These are phyloP conservation scores for Rhinolophus ferrumequinum DNA, from an alignment of 2,113 vertebrate species.

Conservation along the genomic window DNA sequence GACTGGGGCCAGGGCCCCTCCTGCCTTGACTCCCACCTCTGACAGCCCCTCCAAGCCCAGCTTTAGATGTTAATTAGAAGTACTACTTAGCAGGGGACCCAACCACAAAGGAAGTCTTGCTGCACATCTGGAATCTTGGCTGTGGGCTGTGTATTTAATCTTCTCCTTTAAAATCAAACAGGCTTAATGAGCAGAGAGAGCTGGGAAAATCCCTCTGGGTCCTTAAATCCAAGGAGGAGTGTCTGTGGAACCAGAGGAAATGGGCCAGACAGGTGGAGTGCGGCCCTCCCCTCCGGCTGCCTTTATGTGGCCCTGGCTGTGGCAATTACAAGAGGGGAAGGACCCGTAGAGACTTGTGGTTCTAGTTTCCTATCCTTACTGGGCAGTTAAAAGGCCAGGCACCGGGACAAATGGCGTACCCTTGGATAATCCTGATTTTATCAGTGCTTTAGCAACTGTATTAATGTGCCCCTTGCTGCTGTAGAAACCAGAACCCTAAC, in stretches of 20 bases:
- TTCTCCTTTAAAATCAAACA: conserved; percentile 76
- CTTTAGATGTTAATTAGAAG: conserved; percentile 69
- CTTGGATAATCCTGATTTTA: conserved; percentile 25
- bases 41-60: not conserved
- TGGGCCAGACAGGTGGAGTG: conserved; percentile 73
- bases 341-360: conserved; percentile 4
- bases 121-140: conserved; percentile 76
- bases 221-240: conserved; percentile 67
- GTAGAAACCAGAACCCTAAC: not conserved
- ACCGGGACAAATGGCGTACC: not conserved
- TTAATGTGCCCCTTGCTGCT: not conserved
- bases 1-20: not conserved
- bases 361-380: conserved; percentile 33
- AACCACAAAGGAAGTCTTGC: conserved; percentile 61
- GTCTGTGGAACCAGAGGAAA: conserved; percentile 71
- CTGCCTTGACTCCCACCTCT: conserved; percentile 15
- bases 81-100: conserved; percentile 45
- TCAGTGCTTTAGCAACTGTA: not conserved
- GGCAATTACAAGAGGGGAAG: not conserved
- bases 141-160: conserved; percentile 74
- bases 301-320: not conserved
- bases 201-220: conserved; percentile 59
- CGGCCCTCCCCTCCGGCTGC: not conserved
- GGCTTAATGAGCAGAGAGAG: conserved; percentile 72
- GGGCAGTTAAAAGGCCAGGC: conserved; percentile 39